phyloP scores from a whole-genome alignment of 2,888 invertebrate genomes.

The Noctua janthina region DNA sequence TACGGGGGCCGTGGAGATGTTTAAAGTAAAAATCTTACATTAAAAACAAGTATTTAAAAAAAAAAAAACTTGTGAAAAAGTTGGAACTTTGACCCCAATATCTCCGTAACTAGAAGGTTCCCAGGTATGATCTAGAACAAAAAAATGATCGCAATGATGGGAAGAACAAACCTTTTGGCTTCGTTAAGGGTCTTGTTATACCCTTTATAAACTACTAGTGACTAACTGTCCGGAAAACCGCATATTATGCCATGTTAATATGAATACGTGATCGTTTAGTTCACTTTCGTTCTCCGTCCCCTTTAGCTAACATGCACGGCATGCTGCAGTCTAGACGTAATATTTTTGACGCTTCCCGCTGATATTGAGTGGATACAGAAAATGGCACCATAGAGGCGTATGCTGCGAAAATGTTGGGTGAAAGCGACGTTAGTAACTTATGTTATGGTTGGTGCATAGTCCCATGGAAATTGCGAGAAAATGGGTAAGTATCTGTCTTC shows the following conservation, averaged over 20 bases:
- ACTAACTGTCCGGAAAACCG: neutral
- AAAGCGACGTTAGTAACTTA: slow-evolving; percentile 14
- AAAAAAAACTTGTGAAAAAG: too few species aligned
- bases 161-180: too few species aligned
- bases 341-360: slow-evolving; percentile 57
- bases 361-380: slow-evolving; percentile 59
- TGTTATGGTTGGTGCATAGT: slow-evolving; percentile 17
- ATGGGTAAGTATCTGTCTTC: neutral
- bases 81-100: too few species aligned
- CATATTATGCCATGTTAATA: neutral
- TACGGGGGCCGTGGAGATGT: too few species aligned
- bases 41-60: too few species aligned
- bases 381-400: slow-evolving; percentile 44
- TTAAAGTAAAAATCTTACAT: too few species aligned
- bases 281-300: slow-evolving; percentile 27
- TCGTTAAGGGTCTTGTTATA: too few species aligned
- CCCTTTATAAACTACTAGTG: neutral
- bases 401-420: slow-evolving; percentile 27
- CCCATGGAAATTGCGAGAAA: slow-evolving; percentile 4
- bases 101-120: too few species aligned
- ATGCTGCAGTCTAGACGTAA: slow-evolving; percentile 63
- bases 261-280: slow-evolving; percentile 4
- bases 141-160: too few species aligned
- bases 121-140: too few species aligned
- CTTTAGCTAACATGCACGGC: slow-evolving; percentile 12